Conservation (phyloP, 2,797 vertebrate genomes). For the Micrastur ruficollis region DNA sequence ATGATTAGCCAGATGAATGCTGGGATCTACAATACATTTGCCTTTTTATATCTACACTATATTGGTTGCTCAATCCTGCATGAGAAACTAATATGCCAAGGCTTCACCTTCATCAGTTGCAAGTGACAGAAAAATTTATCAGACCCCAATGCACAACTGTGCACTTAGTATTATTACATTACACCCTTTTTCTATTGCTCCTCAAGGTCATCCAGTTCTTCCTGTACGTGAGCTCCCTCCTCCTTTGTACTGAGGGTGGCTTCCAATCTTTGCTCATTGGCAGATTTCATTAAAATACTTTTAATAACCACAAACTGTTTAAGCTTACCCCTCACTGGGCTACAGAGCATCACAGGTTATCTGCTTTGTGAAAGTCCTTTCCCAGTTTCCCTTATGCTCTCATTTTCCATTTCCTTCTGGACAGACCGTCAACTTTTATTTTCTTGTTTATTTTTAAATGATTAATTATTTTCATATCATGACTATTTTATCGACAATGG, state of each 20-base stretch:
- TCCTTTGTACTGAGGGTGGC: not conserved
- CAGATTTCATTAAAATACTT: constrained; percentile 41
- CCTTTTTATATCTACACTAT: not conserved
- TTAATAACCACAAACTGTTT: constrained; percentile 25
- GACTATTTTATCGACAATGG: not conserved
- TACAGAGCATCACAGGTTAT: not conserved
- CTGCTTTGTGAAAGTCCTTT: not conserved
- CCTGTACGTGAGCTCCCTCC: not conserved
- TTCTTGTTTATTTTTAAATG: not conserved
- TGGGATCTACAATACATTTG: not conserved
- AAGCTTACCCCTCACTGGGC: not conserved
- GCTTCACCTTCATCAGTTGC: constrained; percentile 20
- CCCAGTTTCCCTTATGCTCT: not conserved
- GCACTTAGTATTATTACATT: constrained; percentile 61
- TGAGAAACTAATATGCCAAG: not conserved
- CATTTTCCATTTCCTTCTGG: not conserved
- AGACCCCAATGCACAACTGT: not conserved
- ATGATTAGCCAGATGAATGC: not conserved
- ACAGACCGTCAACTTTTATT: not conserved
- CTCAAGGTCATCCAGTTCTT: constrained; percentile 52
- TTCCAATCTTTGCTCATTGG: constrained; percentile 1
- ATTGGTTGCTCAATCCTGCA: not conserved
- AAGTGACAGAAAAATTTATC: constrained; percentile 43
- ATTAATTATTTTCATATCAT: not conserved
- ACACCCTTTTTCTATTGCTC: constrained; percentile 31